Evolutionary conservation across 2,888 invertebrate genomes (phyloP).

Genomic region (Ectobius pallidus): DNA sequence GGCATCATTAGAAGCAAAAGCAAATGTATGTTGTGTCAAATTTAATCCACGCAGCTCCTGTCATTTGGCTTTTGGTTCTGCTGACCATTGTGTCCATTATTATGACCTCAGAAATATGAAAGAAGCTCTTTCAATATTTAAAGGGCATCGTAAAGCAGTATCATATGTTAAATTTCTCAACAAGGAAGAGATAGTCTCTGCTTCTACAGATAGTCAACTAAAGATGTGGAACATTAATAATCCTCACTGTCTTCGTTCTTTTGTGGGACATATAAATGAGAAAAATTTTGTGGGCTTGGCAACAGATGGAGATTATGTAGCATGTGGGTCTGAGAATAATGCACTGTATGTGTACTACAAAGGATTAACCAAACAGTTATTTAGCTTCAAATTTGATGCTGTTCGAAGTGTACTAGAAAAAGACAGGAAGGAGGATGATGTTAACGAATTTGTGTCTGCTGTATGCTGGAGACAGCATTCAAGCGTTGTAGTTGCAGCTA

Average conservation of each 20-base stretch:
- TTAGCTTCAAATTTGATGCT: slow-evolving; percentile 87
- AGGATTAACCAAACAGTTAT: slow-evolving; percentile 83
- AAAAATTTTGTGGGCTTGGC: slow-evolving; percentile 96
- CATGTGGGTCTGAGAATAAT: slow-evolving; percentile 95
- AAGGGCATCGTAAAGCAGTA: slow-evolving; percentile 91
- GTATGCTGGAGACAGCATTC: slow-evolving; percentile 91
- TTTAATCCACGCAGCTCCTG: slow-evolving; percentile 85
- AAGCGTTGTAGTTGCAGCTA: slow-evolving; percentile 88
- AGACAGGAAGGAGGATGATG: slow-evolving; percentile 81
- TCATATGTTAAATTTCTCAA: slow-evolving; percentile 93
- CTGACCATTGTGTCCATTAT: slow-evolving; percentile 95
- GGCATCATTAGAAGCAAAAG: slow-evolving; percentile 88
- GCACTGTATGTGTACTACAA: slow-evolving; percentile 91
- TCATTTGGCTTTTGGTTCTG: slow-evolving; percentile 93
- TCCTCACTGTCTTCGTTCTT: slow-evolving; percentile 79
- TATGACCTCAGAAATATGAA: slow-evolving; percentile 88
- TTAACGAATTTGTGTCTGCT: slow-evolving; percentile 92
- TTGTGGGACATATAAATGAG: slow-evolving; percentile 91
- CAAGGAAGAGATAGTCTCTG: slow-evolving; percentile 84
- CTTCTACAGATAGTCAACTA: slow-evolving; percentile 88
- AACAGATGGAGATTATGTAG: slow-evolving; percentile 89
- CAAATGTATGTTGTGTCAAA: slow-evolving; percentile 95
- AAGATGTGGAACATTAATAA: slow-evolving; percentile 88
- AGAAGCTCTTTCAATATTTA: slow-evolving; percentile 80
- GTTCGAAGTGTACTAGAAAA: slow-evolving; percentile 76